Percentiles rank a stretch among this genome's conserved stretches.
Conservation (phyloP, 1,140 invertebrate genomes). For the Pogonomyrmex californicus region DNA sequence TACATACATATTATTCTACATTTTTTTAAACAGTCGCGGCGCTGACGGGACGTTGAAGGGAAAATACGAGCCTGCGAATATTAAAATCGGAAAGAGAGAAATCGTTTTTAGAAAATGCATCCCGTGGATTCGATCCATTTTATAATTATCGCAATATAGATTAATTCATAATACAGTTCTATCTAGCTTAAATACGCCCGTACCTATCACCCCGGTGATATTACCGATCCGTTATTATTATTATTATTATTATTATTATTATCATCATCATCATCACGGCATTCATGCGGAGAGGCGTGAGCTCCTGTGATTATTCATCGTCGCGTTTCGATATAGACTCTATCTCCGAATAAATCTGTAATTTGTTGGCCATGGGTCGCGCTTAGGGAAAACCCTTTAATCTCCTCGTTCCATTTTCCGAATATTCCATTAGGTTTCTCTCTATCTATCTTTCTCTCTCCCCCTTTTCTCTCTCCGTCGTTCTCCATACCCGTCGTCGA, state of each 20-base stretch:
- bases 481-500: conserved; percentile 31
- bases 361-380: conserved; percentile 50
- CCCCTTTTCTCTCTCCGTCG: conserved; percentile 27
- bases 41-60: background rate
- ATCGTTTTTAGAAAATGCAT: background rate
- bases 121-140: background rate
- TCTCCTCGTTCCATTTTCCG: conserved; percentile 57
- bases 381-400: conserved; percentile 53
- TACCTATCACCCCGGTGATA: background rate
- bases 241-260: too few relatives aligned
- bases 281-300: background rate
- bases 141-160: background rate
- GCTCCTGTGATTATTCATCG: conserved; percentile 27
- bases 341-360: conserved; percentile 54
- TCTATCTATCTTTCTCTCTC: background rate
- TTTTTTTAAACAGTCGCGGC: background rate
- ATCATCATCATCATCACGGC: background rate
- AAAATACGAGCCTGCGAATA: background rate
- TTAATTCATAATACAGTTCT: conserved; percentile 16
- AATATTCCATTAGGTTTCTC: conserved; percentile 69
- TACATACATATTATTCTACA: background rate
- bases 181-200: background rate
- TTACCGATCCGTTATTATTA: conserved; percentile 23
- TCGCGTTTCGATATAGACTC: conserved; percentile 16
- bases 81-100: background rate